These are phyloP conservation scores for Lepisosteus oculatus DNA, from an alignment of 2,113 vertebrate species.

Conservation along the genomic window DNA sequence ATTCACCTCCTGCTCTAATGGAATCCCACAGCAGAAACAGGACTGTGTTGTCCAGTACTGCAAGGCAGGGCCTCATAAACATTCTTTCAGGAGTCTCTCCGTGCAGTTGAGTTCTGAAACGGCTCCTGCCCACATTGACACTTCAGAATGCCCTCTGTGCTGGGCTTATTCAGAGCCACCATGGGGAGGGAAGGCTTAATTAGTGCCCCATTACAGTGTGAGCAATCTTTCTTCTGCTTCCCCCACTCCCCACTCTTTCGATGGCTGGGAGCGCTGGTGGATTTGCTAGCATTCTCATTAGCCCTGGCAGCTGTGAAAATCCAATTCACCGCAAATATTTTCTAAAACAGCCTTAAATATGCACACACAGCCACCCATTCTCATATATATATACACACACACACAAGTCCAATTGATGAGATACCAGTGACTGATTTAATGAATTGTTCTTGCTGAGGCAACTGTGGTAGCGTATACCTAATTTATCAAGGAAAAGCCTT, in stretches of 20 bases:
- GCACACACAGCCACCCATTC: slow-evolving; percentile 11
- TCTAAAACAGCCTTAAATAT: slow-evolving; percentile 5
- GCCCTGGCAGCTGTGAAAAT: slow-evolving; percentile 49
- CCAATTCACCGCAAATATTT: slow-evolving; percentile 33
- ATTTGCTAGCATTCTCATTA: slow-evolving; percentile 19
- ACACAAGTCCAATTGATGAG: slow-evolving; percentile 12
- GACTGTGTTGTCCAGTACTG: background rate
- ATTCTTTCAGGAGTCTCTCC: slow-evolving; percentile 44
- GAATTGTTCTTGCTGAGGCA: background rate
- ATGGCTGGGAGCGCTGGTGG: slow-evolving; percentile 47
- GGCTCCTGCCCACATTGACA: slow-evolving; percentile 49
- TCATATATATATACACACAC: background rate
- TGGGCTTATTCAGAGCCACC: slow-evolving; percentile 33
- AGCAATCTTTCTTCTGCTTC: slow-evolving; percentile 29
- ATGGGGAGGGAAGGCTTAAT: slow-evolving; percentile 23
- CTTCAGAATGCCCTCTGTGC: slow-evolving; percentile 52
- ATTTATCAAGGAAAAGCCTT: background rate
- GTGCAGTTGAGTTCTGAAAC: slow-evolving; percentile 65
- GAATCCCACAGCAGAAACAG: background rate
- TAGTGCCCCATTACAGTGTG: slow-evolving; percentile 41
- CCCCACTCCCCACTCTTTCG: slow-evolving; percentile 37
- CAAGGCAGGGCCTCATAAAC: background rate
- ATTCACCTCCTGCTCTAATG: too few relatives aligned
- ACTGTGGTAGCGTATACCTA: background rate
- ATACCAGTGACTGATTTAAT: background rate